Evolutionary conservation across 2,113 vertebrate genomes (phyloP).

Genomic region (Eptesicus fuscus): DNA sequence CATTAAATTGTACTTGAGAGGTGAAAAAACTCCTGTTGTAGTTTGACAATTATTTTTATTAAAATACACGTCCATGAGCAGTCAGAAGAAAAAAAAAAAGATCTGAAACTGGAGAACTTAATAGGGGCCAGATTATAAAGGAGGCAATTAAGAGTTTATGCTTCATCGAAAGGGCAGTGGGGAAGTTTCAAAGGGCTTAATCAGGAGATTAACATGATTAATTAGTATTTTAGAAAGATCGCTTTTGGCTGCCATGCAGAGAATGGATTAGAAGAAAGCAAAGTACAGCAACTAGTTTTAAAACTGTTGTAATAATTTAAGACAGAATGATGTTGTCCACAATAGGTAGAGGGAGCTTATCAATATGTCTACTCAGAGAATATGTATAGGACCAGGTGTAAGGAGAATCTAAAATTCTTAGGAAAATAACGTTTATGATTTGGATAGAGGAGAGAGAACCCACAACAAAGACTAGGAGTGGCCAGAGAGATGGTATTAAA

Average conservation of each 20-base stretch:
- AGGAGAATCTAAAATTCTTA: neutral
- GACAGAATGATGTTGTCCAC: neutral
- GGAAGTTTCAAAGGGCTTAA: neutral
- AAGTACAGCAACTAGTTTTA: neutral
- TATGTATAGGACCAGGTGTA: neutral
- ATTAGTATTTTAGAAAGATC: neutral
- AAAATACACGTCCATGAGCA: conserved; percentile 97
- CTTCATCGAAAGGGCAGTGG: neutral
- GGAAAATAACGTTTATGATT: neutral
- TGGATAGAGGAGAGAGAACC: neutral
- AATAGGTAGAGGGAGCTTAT: neutral
- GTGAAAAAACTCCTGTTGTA: conserved; percentile 95
- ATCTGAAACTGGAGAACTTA: neutral
- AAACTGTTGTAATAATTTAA: neutral
- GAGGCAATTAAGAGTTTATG: neutral
- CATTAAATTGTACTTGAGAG: conserved; percentile 93
- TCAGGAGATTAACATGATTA: neutral
- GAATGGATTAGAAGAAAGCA: neutral
- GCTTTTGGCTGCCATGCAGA: neutral
- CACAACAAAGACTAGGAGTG: neutral
- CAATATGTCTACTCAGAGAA: neutral
- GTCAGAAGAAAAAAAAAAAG: no score
- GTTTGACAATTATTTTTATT: conserved; percentile 99
- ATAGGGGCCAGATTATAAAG: neutral
- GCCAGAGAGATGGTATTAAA: neutral